phyloP scores from a whole-genome alignment of 92 coral and sea anemone genomes.

The Phymanthus crucifer region DNA sequence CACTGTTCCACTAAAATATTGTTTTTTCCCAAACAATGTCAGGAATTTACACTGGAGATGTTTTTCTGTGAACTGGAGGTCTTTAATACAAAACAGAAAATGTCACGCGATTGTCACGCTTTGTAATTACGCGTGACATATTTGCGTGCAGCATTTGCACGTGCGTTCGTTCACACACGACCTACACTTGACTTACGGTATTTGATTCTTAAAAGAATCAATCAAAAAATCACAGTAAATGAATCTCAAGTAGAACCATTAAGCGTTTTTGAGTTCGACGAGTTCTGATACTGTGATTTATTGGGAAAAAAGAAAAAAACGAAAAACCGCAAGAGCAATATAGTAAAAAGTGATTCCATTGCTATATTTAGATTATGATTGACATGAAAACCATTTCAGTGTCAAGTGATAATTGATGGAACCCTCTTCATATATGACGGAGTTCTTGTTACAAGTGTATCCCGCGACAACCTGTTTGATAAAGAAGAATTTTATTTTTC shows the following conservation, averaged over 20 bases:
- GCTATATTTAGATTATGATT: too few relatives aligned
- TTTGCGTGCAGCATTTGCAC: background rate
- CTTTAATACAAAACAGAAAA: background rate
- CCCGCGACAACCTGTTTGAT: background rate
- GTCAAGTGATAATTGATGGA: too few relatives aligned
- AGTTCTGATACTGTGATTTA: too few relatives aligned
- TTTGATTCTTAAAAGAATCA: too few relatives aligned
- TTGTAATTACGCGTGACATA: background rate
- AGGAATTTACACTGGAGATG: background rate
- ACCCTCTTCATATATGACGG: too few relatives aligned
- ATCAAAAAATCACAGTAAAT: too few relatives aligned
- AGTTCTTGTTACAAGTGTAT: background rate
- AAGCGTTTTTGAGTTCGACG: too few relatives aligned
- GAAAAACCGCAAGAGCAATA: background rate
- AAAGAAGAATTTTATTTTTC: background rate
- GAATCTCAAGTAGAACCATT: too few relatives aligned
- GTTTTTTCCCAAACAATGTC: background rate
- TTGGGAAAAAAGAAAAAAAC: background rate
- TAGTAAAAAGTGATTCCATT: too few relatives aligned
- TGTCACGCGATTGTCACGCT: constrained; percentile 3
- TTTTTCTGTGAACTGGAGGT: background rate
- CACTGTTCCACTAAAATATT: background rate
- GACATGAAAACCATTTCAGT: background rate
- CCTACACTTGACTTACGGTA: background rate
- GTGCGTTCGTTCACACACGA: background rate